Evolutionary conservation across 1,140 invertebrate species (phyloP), one percentile per base, ranked within the genome.

Genomic region (Bathynomus jamesi): DNA sequence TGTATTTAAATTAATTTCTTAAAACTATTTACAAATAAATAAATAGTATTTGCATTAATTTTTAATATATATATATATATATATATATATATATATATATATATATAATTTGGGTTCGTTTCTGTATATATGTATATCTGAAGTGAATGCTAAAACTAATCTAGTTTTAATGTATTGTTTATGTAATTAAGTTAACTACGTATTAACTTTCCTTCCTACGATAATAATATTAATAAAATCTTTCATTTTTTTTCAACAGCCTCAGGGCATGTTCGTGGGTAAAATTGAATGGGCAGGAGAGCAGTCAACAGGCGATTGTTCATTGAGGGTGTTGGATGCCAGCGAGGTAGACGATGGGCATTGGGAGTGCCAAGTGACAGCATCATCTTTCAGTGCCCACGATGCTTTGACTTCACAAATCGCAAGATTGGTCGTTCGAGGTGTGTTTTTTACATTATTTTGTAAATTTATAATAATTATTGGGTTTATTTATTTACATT

Each of bases 201-300:
- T n/a, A n/a, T n/a, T n/a, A n/a, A n/a, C n/a, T n/a, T n/a, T n/a
- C n/a, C n/a, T n/a, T n/a, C n/a, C n/a, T n/a, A n/a, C n/a, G n/a
- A n/a, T n/a, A n/a, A n/a, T n/a, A n/a, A n/a, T n/a, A n/a, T n/a
- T n/a, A n/a, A n/a, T n/a, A n/a, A n/a, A n/a, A n/a, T n/a, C n/a
- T n/a, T n/a, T n/a, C n/a, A n/a, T n/a, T n/a, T n/a, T n/a, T n/a
- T 92, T 90, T 90, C 90, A 7, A 90, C 93, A 76, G 74, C 74
- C 74, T 13, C 74, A 76, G 69, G 91, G 91, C 25, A 92, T 92
- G 81, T 93, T 94, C 79, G 82, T 88, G 27, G 90, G 91, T 75
- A 94, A 94, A 82, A 94, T 94, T 83, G 92, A 94, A 81, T 95
- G 92, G 92, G 88, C 89, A 7, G 87, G 89, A 60, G 87, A 80